Percentiles rank a stretch among this genome's conserved stretches.
Conservation (phyloP, 2,888 invertebrate genomes). For the Nomada goodeniana region DNA sequence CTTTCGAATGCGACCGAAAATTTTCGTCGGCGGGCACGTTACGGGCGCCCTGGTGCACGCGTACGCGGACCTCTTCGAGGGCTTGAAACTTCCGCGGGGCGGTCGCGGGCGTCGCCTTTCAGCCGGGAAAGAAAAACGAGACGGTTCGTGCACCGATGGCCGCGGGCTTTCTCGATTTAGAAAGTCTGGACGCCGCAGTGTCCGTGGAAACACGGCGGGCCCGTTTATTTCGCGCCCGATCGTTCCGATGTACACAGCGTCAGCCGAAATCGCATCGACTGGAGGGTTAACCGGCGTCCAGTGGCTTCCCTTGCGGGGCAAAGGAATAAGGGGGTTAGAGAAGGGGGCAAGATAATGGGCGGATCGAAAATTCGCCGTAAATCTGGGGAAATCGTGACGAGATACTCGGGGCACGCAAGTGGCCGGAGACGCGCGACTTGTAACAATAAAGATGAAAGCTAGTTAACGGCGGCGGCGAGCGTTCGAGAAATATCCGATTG, state of each 20-base stretch:
- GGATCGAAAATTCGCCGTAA: too few relatives aligned
- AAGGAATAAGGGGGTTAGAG: not conserved
- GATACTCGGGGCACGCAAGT: not conserved
- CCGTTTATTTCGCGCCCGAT: not conserved
- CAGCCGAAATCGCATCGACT: not conserved
- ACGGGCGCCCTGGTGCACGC: conserved; percentile 22
- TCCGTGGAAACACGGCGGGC: conserved; percentile 14
- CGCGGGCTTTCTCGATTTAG: conserved; percentile 44
- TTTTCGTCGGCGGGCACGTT: conserved; percentile 68
- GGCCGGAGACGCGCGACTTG: not conserved
- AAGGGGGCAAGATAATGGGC: too few relatives aligned
- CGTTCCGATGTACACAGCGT: not conserved
- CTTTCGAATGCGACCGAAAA: conserved; percentile 73
- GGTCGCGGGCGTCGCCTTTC: conserved; percentile 33
- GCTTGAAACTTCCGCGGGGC: conserved; percentile 65
- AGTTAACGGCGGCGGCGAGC: not conserved
- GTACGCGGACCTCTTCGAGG: conserved; percentile 18
- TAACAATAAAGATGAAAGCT: not conserved
- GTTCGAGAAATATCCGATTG: not conserved
- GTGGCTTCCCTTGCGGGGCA: too few relatives aligned
- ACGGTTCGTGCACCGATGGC: conserved; percentile 54
- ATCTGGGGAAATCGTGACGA: not conserved
- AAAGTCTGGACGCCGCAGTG: conserved; percentile 21
- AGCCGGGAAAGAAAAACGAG: conserved; percentile 35
- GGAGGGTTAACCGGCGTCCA: not conserved